Evolutionary conservation across 2,888 invertebrate species (phyloP).

Genomic region (Polydrusus cervinus): DNA sequence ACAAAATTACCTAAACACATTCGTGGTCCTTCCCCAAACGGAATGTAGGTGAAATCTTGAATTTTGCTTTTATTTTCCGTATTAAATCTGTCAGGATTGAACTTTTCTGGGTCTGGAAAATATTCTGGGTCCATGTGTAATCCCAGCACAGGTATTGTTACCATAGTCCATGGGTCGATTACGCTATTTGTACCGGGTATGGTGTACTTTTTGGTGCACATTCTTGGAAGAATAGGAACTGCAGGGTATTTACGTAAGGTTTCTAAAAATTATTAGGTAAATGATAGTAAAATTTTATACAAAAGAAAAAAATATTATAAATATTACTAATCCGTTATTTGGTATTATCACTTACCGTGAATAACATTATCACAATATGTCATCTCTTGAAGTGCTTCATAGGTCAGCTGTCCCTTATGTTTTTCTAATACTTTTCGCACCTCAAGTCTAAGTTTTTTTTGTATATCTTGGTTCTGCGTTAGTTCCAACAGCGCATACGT

Average conservation of each 20-base stretch:
- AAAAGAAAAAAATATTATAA: too few relatives aligned
- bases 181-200: conserved; percentile 35
- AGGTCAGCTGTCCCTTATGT: conserved; percentile 55
- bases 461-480: conserved; percentile 53
- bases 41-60: conserved; percentile 26
- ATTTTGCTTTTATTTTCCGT: conserved; percentile 33
- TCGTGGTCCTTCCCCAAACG: conserved; percentile 48
- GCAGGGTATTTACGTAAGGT: conserved; percentile 40
- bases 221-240: conserved; percentile 14
- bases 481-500: conserved; percentile 58
- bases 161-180: conserved; percentile 21
- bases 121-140: conserved; percentile 65
- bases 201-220: conserved; percentile 35
- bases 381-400: conserved; percentile 59
- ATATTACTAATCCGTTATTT: too few relatives aligned
- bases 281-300: too few relatives aligned
- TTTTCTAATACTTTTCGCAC: conserved; percentile 53
- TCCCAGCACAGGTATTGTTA: conserved; percentile 58
- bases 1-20: conserved; percentile 45
- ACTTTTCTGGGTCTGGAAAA: conserved; percentile 68
- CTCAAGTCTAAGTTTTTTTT: conserved; percentile 56
- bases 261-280: conserved; percentile 27
- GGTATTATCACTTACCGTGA: conserved; percentile 52
- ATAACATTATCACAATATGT: conserved; percentile 57
- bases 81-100: conserved; percentile 68